Evolutionary conservation across 2,113 vertebrate species (phyloP).

Genomic region (Bambusicola thoracicus): DNA sequence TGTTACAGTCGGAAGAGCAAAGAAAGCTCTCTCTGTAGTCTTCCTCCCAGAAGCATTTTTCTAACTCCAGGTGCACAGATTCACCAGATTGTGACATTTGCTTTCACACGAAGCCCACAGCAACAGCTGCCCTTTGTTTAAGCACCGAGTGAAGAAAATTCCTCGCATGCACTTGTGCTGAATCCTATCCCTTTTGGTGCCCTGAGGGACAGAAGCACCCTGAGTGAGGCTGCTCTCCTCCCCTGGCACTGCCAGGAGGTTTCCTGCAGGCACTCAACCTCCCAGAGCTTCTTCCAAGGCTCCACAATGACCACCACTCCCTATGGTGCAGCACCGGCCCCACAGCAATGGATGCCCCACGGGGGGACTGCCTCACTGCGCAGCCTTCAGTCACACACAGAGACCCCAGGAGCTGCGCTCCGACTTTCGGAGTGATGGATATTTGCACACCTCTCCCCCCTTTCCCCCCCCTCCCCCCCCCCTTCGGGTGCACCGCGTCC

Average conservation of each 20-base stretch:
- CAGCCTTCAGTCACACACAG: no score
- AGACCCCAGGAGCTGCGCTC: background rate
- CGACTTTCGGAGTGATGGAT: accelerated
- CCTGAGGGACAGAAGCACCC: background rate
- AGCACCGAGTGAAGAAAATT: background rate
- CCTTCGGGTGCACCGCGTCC: background rate
- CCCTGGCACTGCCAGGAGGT: background rate
- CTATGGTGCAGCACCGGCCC: no score
- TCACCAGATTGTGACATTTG: slow-evolving; percentile 35
- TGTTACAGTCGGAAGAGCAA: background rate
- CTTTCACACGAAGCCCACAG: background rate
- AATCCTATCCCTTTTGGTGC: background rate
- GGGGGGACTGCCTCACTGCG: no score
- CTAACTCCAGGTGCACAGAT: background rate
- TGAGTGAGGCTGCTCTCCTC: background rate
- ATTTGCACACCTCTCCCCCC: accelerated
- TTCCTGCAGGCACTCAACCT: background rate
- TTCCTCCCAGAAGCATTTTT: background rate
- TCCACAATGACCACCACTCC: no score
- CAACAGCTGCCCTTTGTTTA: background rate
- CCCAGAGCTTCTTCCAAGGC: no score
- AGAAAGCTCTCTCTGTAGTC: background rate
- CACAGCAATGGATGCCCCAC: no score
- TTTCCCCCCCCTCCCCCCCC: background rate
- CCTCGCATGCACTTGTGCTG: background rate